Percentiles rank a stretch among this genome's conserved stretches.
These are phyloP conservation scores for Dermochelys coriacea DNA, from an alignment of 2,797 vertebrate species.

Conservation along the genomic window DNA sequence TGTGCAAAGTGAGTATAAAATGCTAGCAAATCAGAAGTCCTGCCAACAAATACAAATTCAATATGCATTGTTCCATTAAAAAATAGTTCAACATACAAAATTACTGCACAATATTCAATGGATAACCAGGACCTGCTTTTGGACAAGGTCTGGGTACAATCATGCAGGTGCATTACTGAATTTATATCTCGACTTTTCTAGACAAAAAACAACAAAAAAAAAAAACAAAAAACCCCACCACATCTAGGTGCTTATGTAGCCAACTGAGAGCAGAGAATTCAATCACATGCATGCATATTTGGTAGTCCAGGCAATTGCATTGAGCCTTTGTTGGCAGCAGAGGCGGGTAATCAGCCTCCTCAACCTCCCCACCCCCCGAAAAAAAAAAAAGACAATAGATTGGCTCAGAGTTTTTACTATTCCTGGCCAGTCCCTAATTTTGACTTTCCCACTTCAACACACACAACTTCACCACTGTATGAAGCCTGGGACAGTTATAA, in stretches of 20 bases:
- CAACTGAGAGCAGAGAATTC: rapidly evolving
- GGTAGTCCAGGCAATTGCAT: neutral
- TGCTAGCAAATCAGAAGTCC: neutral
- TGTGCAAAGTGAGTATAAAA: neutral
- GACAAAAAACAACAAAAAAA: neutral
- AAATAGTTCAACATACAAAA: neutral
- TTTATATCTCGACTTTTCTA: neutral
- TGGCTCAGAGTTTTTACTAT: neutral
- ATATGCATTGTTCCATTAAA: neutral
- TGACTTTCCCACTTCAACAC: neutral
- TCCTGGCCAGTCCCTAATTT: neutral
- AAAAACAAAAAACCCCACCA: too few relatives aligned
- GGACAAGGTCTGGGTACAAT: neutral
- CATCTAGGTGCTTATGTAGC: neutral
- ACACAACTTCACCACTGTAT: neutral
- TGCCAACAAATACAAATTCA: neutral
- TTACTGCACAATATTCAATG: neutral
- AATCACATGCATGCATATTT: neutral
- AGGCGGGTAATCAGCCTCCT: too few relatives aligned
- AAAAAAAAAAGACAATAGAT: neutral
- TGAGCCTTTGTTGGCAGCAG: neutral
- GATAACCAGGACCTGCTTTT: neutral
- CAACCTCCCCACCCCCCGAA: neutral
- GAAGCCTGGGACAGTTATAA: neutral
- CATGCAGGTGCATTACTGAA: neutral